Evolutionary conservation across 2,113 vertebrate genomes (phyloP), one percentile per base, ranked within the genome.

Genomic region (Girardinichthys multiradiatus): DNA sequence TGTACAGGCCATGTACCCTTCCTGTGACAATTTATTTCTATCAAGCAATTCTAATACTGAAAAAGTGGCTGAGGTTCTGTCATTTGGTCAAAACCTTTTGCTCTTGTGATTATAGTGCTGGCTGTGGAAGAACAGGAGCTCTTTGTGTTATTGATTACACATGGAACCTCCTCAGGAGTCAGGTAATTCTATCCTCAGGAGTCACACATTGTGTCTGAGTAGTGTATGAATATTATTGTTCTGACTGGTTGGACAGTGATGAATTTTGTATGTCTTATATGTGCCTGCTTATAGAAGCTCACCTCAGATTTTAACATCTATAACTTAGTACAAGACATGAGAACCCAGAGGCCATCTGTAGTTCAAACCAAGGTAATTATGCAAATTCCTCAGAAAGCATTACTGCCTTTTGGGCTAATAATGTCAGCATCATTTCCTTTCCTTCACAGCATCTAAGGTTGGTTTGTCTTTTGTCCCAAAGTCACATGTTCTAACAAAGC

Each of bases 91-190:
- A 48, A 33, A 31, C 30, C 0, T 59, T 68, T 31, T 82, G 28
- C 31, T 80, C 15, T 12, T 87, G 59, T 57, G 24, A 15, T 66
- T 83, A 27, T 79, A 99, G 98, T 74, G 98, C 98, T 29, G 98
- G 98, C 82, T 99, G 98, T 1, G 98, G 98, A 59, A 94, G 98
- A 71, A 99, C 98, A 0, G 98, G 98, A 12, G 98, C 92, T 26
- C 92, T 99, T 72, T 99, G 97, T 64, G 96, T 92, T 51, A 94
- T 99, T 5, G 98, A 99, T 90, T 99, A 97, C 66, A 97, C 94
- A 0, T 96, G 96, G 96, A 97, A 95, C 87, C 90, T 98, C 76
- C 87, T 99, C 37, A 95, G 94, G 87, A 96, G 95, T 0, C 93
- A 95, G 80, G 98, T 99, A 84, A 95, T n/a, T n/a, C n/a, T n/a